Conservation (phyloP, 2,888 invertebrate species). For the Erebia epiphron region DNA sequence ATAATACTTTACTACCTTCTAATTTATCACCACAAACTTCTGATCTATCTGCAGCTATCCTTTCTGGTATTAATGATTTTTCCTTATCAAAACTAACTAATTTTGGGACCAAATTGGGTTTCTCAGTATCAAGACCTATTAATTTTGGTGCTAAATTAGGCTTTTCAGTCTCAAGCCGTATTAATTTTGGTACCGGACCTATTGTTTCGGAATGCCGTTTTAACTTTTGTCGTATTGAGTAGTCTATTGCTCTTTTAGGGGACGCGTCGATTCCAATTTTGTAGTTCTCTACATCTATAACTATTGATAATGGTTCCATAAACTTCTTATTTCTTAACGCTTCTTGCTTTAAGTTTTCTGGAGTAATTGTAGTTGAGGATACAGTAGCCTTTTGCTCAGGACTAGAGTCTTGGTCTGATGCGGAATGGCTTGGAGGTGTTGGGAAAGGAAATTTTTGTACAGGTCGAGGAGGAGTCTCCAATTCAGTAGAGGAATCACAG, state of each 20-base stretch:
- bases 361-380: conserved; percentile 80
- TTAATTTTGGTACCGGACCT: conserved; percentile 63
- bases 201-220: conserved; percentile 64
- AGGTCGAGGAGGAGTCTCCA: conserved; percentile 78
- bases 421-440: conserved; percentile 84
- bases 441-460: conserved; percentile 75
- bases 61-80: conserved; percentile 43
- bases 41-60: conserved; percentile 30
- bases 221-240: conserved; percentile 69
- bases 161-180: conserved; percentile 55
- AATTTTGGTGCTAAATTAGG: conserved; percentile 42
- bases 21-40: conserved; percentile 33
- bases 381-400: conserved; percentile 79
- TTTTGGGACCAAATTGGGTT: conserved; percentile 57
- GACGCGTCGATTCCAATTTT: conserved; percentile 77
- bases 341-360: conserved; percentile 67
- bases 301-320: conserved; percentile 76
- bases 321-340: conserved; percentile 62
- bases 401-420: conserved; percentile 80
- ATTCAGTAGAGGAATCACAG: conserved; percentile 83
- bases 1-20: conserved; percentile 42
- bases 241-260: conserved; percentile 76
- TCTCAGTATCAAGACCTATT: conserved; percentile 22
- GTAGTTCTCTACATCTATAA: conserved; percentile 77
- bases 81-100: conserved; percentile 57